These are phyloP conservation scores for Trissolcus brochymenae DNA, from an alignment of 2,888 invertebrate genomes.

Conservation along the genomic window DNA sequence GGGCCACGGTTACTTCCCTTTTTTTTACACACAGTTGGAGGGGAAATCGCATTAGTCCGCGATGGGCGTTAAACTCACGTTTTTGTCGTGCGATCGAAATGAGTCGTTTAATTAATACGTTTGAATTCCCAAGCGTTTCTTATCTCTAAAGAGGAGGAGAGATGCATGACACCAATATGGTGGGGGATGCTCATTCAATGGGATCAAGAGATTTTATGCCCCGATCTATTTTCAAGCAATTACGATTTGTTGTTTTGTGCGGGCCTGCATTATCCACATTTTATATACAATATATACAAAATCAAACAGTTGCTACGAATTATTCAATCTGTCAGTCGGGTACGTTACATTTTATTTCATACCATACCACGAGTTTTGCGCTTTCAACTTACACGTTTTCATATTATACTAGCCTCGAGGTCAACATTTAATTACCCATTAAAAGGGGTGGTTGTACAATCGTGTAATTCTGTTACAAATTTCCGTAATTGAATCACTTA, in stretches of 20 bases:
- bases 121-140: slow-evolving; percentile 68
- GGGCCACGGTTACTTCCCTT: slow-evolving; percentile 53
- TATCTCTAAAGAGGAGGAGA: slow-evolving; percentile 58
- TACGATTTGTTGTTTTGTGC: slow-evolving; percentile 44
- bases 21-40: slow-evolving; percentile 44
- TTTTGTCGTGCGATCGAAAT: slow-evolving; percentile 74
- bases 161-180: slow-evolving; percentile 46
- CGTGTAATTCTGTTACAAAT: slow-evolving; percentile 15
- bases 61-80: slow-evolving; percentile 75
- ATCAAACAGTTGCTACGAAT: neutral
- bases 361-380: too few relatives aligned
- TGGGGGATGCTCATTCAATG: slow-evolving; percentile 31
- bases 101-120: slow-evolving; percentile 77
- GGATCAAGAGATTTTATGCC: slow-evolving; percentile 55
- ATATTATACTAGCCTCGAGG: too few relatives aligned
- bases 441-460: slow-evolving; percentile 1
- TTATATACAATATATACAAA: slow-evolving; percentile 23
- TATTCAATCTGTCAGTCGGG: neutral
- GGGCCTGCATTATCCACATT: slow-evolving; percentile 15
- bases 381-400: too few relatives aligned
- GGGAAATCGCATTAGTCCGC: slow-evolving; percentile 64
- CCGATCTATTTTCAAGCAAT: slow-evolving; percentile 51
- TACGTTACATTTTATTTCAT: neutral
- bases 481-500: slow-evolving; percentile 32
- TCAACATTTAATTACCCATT: too few relatives aligned